phyloP scores from a whole-genome alignment of 2,113 vertebrate genomes.

The Amphiprion percula region DNA sequence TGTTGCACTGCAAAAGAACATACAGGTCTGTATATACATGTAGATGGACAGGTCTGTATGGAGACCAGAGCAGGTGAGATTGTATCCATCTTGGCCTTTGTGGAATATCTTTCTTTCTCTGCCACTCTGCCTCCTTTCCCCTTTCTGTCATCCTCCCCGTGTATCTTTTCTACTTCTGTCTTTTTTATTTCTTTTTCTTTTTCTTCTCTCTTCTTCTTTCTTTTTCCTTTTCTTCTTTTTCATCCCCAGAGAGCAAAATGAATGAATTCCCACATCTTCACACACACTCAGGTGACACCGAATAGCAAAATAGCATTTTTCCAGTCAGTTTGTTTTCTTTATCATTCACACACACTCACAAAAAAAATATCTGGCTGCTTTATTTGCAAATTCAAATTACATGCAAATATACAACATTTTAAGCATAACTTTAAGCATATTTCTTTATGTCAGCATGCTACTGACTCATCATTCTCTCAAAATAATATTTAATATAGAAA shows the following conservation, averaged over 20 bases:
- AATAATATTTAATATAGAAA: constrained; percentile 63
- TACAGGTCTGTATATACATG: constrained; percentile 69
- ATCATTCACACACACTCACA: constrained; percentile 12
- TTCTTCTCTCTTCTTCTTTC: not conserved
- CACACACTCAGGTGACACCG: constrained; percentile 44
- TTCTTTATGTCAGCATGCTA: constrained; percentile 52
- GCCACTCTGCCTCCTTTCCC: constrained; percentile 16
- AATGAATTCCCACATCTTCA: constrained; percentile 64
- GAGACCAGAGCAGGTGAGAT: constrained; percentile 73
- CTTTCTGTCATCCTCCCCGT: constrained; percentile 17
- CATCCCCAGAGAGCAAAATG: constrained; percentile 60
- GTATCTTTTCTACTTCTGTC: not conserved
- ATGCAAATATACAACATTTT: constrained; percentile 36
- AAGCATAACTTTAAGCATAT: constrained; percentile 55
- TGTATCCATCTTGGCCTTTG: constrained; percentile 64
- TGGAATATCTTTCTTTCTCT: constrained; percentile 40
- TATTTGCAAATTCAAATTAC: constrained; percentile 46
- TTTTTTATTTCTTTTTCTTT: constrained; percentile 18
- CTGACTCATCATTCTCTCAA: constrained; percentile 75
- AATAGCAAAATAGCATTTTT: constrained; percentile 51
- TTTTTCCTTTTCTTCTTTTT: constrained; percentile 11
- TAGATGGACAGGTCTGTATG: constrained; percentile 77
- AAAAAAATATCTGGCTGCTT: constrained; percentile 18
- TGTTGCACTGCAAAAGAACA: constrained; percentile 74
- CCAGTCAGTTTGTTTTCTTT: constrained; percentile 38